Percentiles rank a stretch among this genome's conserved stretches.
phyloP scores from a whole-genome alignment of 2,797 vertebrate species.

The Xyrichtys novacula region DNA sequence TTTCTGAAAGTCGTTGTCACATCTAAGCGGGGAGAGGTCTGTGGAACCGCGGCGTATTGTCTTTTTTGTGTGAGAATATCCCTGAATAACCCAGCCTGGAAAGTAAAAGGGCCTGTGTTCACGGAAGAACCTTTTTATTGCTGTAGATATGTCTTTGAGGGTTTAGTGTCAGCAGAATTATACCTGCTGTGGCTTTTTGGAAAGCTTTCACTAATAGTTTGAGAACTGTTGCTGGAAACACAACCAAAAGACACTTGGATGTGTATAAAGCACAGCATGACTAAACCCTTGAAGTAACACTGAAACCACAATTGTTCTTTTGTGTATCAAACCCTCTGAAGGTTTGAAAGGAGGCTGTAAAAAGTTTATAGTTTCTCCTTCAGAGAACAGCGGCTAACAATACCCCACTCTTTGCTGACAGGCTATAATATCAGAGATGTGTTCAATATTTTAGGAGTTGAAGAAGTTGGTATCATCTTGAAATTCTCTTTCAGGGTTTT shows the following conservation, averaged over 20 bases:
- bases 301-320: slow-evolving; percentile 8
- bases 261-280: slow-evolving; percentile 36
- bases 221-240: slow-evolving; percentile 27
- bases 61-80: slow-evolving; percentile 24
- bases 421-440: slow-evolving; percentile 3
- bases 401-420: slow-evolving; percentile 26
- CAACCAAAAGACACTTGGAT: slow-evolving; percentile 32
- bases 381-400: slow-evolving; percentile 38
- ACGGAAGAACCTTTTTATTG: slow-evolving; percentile 18
- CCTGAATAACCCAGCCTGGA: slow-evolving; percentile 24
- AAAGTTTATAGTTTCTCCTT: slow-evolving; percentile 31
- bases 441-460: not conserved
- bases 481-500: slow-evolving; percentile 6
- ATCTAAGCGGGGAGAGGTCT: slow-evolving; percentile 15
- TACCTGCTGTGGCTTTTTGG: slow-evolving; percentile 13
- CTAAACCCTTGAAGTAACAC: slow-evolving; percentile 42
- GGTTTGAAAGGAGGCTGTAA: slow-evolving; percentile 32
- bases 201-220: slow-evolving; percentile 30
- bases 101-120: slow-evolving; percentile 17
- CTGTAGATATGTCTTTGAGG: slow-evolving; percentile 19
- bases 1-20: slow-evolving; percentile 12
- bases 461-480: slow-evolving; percentile 5
- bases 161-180: slow-evolving; percentile 33
- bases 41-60: not conserved
- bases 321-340: slow-evolving; percentile 20